Conservation (phyloP, 2,797 vertebrate species). For the Bucorvus abyssinicus region DNA sequence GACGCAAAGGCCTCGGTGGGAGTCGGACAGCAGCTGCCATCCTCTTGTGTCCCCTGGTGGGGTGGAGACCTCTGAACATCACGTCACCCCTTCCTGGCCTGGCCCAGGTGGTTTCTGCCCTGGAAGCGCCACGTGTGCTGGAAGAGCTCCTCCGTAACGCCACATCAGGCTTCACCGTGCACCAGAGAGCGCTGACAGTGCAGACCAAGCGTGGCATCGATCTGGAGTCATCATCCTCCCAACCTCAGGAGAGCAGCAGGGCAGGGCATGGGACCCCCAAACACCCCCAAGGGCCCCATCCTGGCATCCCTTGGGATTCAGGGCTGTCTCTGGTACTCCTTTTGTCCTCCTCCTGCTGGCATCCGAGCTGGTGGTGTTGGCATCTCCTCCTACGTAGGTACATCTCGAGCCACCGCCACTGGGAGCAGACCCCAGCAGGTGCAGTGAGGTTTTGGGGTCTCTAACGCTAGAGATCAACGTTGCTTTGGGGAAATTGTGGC, state of each 20-base stretch:
- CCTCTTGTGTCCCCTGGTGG: neutral
- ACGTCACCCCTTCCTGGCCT: neutral
- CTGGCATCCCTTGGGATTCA: neutral
- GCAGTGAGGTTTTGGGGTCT: neutral
- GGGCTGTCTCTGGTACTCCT: neutral
- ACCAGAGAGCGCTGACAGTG: accelerated
- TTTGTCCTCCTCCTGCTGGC: neutral
- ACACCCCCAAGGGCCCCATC: accelerated
- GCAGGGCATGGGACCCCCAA: neutral
- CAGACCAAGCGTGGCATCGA: accelerated
- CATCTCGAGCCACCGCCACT: neutral
- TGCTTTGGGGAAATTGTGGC: neutral
- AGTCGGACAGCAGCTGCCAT: accelerated
- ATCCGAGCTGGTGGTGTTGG: neutral
- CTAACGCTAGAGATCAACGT: accelerated
- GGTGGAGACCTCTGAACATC: neutral
- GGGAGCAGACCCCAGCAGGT: accelerated
- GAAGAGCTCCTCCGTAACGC: neutral
- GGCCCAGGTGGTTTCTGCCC: neutral
- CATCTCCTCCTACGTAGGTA: neutral
- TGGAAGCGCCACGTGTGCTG: neutral
- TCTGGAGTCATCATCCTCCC: neutral
- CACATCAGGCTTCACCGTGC: accelerated
- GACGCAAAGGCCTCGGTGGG: neutral
- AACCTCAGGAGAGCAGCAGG: neutral